Base-by-base conservation (phyloP, 2,113 vertebrate genomes). In the Tragulus kanchil region DNA sequence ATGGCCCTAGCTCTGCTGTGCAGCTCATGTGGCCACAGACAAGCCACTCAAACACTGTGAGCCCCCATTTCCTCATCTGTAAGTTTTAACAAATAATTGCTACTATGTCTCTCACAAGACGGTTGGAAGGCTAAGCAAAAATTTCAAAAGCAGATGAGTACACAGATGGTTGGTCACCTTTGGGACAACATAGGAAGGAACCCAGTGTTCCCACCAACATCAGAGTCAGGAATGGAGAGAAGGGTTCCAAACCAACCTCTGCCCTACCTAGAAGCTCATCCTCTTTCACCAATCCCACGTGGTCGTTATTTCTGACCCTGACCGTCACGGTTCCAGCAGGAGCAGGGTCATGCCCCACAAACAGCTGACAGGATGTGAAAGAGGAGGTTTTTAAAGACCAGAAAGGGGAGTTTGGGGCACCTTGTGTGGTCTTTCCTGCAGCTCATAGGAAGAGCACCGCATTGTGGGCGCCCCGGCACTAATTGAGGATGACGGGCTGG, bases 401-500 rank as follows among this genome's bases (percentile, higher is more conserved):
- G 23, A 62, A 56, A 71, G 48, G 48, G 81, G 42, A 78, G 28
- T 1, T 28, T 4, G 6, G 36, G 19, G 36, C 48, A 14, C 15
- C 15, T 50, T 52, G 52, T 42, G 64, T 6, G 4, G 48, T n/a
- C 75, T 69, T 56, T 14, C 0, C n/a, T 10, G 19, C 36, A 48
- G 58, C 67, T 59, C 8, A 28, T 1, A 45, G 21, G 90, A 71
- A 84, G 61, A 86, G 77, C 58, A 1, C 14, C 64, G 90, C 89
- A 71, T 82, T 61, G 54, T 89, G 95, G 75, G 90, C 73, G 9
- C 89, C 93, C 78, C 69, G 2, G 71, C 8, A 31, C 71, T 96
- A 90, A 97, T 85, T 87, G 86, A 94, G 93, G 62, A 93, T 90
- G 96, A 90, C 21, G 64, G 81, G 83, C 61, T 92, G 96, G 86